Percentiles rank a stretch among this genome's conserved stretches.
Conservation (phyloP, 2,888 invertebrate species). For the Scaptomyza parva region DNA sequence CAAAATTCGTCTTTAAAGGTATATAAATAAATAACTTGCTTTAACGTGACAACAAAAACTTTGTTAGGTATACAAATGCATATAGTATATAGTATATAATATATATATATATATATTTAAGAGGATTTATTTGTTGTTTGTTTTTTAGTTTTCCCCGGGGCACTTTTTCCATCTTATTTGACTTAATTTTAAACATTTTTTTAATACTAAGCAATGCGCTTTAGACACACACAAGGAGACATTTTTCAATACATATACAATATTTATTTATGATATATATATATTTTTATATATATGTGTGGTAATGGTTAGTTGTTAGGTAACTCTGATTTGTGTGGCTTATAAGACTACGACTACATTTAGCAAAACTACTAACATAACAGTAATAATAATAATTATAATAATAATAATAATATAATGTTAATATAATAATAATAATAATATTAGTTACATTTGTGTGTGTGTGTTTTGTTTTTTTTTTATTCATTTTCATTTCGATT, state of each 20-base stretch:
- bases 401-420: conserved; percentile 31
- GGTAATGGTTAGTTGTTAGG: conserved; percentile 19
- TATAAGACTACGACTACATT: conserved; percentile 33
- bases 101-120: conserved; percentile 14
- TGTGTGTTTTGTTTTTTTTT: conserved; percentile 35
- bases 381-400: conserved; percentile 19
- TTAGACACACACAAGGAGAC: conserved; percentile 16
- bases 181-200: background rate
- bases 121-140: conserved; percentile 20
- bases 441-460: conserved; percentile 43
- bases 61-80: conserved; percentile 56
- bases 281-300: conserved; percentile 3
- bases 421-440: conserved; percentile 30
- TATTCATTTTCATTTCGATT: conserved; percentile 14
- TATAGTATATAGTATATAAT: too few relatives aligned
- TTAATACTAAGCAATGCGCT: conserved; percentile 30
- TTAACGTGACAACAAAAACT: conserved; percentile 30
- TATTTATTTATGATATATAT: background rate
- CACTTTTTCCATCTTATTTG: background rate
- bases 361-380: conserved; percentile 41
- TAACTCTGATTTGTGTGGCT: conserved; percentile 41
- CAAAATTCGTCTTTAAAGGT: conserved; percentile 46
- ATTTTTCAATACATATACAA: background rate
- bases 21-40: conserved; percentile 37
- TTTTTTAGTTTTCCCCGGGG: background rate